phyloP scores from a whole-genome alignment of 1,140 invertebrate genomes.

The Nasonia giraulti region DNA sequence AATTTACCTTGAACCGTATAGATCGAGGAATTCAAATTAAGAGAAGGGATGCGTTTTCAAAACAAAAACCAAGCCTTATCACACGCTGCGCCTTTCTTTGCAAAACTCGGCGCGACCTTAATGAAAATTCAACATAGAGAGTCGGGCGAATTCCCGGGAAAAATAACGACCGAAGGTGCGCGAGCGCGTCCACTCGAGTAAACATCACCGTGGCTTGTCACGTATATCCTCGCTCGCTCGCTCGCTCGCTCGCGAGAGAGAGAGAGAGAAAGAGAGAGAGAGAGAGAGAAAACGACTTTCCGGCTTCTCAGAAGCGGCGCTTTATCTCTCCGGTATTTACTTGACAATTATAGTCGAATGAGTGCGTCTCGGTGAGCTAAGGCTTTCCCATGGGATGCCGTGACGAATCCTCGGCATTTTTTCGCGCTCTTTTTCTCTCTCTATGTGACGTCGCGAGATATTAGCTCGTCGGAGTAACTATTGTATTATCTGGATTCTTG shows the following conservation, averaged over 20 bases:
- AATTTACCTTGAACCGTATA: too few relatives aligned
- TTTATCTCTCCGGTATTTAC: slow-evolving; percentile 43
- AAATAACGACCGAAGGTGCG: background rate
- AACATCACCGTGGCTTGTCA: background rate
- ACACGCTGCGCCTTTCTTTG: background rate
- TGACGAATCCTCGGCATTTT: slow-evolving; percentile 19
- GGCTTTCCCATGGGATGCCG: background rate
- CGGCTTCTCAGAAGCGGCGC: background rate
- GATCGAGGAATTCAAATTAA: too few relatives aligned
- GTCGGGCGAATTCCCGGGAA: background rate
- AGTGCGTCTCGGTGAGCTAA: background rate
- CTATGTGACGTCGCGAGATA: background rate
- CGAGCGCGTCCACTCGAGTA: background rate
- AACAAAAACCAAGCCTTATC: too few relatives aligned
- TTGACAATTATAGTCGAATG: slow-evolving; percentile 40
- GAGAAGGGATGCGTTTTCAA: too few relatives aligned
- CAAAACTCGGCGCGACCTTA: background rate
- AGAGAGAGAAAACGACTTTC: background rate
- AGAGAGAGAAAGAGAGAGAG: background rate
- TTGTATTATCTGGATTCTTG: too few relatives aligned
- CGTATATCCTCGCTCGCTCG: background rate
- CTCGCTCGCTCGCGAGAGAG: too few relatives aligned
- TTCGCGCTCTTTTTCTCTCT: background rate
- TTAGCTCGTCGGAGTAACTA: background rate
- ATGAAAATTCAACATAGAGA: background rate